phyloP scores from a whole-genome alignment of 1,140 invertebrate species.

The Orchesella cincta region DNA sequence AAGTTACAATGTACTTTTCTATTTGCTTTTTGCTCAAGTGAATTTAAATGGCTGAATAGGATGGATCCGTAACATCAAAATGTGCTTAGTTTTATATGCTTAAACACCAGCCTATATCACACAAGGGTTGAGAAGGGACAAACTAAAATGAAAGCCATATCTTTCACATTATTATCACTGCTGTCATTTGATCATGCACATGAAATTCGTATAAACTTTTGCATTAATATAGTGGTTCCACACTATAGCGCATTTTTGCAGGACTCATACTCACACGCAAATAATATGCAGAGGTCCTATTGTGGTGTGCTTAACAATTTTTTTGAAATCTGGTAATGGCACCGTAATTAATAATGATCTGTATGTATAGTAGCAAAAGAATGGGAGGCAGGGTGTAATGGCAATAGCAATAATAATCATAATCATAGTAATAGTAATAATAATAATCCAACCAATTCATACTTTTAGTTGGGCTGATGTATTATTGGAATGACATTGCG shows the following conservation, averaged over 20 bases:
- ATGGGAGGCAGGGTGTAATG: neutral
- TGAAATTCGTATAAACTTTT: neutral
- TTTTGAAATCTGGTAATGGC: constrained; percentile 2
- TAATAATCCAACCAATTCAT: constrained; percentile 26
- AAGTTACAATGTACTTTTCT: neutral
- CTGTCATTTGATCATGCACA: neutral
- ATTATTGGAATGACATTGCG: constrained; percentile 23
- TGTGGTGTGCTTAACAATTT: too few relatives aligned
- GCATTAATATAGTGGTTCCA: neutral
- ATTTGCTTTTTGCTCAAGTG: neutral
- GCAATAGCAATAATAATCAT: constrained; percentile 17
- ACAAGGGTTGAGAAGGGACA: neutral
- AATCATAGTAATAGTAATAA: constrained; percentile 20
- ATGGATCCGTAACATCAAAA: too few relatives aligned
- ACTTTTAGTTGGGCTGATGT: constrained; percentile 21
- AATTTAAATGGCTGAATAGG: neutral
- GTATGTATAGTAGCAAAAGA: neutral
- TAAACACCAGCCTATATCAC: neutral
- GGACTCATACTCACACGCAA: too few relatives aligned
- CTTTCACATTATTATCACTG: neutral
- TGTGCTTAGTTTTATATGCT: neutral
- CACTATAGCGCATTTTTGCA: too few relatives aligned
- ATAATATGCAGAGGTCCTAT: too few relatives aligned
- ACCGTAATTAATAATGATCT: constrained; percentile 2
- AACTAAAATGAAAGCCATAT: neutral